Conservation (phyloP, 2,797 vertebrate genomes). For the Pterois miles region DNA sequence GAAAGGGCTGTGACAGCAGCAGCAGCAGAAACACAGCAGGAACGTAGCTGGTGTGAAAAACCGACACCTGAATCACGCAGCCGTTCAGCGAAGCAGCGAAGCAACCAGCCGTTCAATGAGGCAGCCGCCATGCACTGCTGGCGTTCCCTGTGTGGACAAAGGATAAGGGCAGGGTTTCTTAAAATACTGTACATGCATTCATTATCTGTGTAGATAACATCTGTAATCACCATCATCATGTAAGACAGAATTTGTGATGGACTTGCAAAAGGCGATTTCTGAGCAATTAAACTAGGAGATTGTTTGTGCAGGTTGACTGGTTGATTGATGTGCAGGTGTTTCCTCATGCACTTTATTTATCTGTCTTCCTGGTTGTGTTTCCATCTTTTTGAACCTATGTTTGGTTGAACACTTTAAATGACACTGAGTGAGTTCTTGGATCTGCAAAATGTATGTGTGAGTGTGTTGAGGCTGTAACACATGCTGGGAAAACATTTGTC, state of each 20-base stretch:
- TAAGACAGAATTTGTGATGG: background rate
- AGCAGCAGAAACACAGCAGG: too few relatives aligned
- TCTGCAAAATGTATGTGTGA: background rate
- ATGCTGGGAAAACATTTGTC: conserved; percentile 11
- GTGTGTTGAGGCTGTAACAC: background rate
- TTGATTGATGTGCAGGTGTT: background rate
- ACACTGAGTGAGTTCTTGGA: background rate
- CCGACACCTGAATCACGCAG: too few relatives aligned
- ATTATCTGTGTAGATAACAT: background rate
- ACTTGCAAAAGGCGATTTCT: background rate
- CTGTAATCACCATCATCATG: background rate
- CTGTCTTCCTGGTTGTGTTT: background rate
- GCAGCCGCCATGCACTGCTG: too few relatives aligned
- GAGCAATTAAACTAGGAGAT: background rate
- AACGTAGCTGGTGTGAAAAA: too few relatives aligned
- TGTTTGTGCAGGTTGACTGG: background rate
- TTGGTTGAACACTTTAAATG: background rate
- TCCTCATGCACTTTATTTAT: background rate
- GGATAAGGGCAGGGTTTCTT: too few relatives aligned
- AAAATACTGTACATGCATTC: too few relatives aligned
- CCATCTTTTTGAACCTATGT: background rate
- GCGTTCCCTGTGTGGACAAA: too few relatives aligned
- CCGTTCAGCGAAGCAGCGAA: too few relatives aligned
- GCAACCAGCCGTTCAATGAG: too few relatives aligned
- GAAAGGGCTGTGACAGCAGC: too few relatives aligned